Evolutionary conservation across 2,888 invertebrate species (phyloP), one percentile per base, ranked within the genome.

Genomic region (Podabrus alpinus): DNA sequence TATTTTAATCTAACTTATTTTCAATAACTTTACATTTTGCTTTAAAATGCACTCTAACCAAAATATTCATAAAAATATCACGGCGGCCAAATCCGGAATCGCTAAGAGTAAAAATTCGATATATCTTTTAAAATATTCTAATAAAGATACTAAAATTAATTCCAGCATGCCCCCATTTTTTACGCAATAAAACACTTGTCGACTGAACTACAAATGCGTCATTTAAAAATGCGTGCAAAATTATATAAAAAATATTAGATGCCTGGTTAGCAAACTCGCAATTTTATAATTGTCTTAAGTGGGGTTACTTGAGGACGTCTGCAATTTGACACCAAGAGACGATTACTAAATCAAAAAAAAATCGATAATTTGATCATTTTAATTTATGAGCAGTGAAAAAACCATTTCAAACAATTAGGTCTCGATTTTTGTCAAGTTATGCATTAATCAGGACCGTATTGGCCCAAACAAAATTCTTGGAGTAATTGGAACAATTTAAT

Each of bases 271-370:
- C 21, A 64, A 64, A 45, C 45, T 64, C 19, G 15, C 21, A 64
- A 64, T 16, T 19, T 64, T 64, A 64, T 64, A 64, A 64, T 64
- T 64, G 62, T 21, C 62, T 64, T 19, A 64, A 64, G 62, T 64
- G 62, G 62, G 62, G 62, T 64, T 16, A 64, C 62, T 64, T 64
- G 62, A 64, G 62, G 62, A 17, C 62, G 62, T 64, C 62, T 64
- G 62, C 62, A 64, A 64, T 64, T 64, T 64, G 13, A 19, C 17
- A 19, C 21, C 21, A 19, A 64, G 17, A 64, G 3, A 9, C 62
- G 21, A 64, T 19, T 64, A 17, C 2, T 64, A 64, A 19, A 64
- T 19, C n/a, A 19, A 9, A 64, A 62, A 17, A 17, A 64, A 64
- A 19, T 64, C 62, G n/a, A 21, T 17, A 64, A 64, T n/a, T 19